Conservation (phyloP, 2,797 vertebrate genomes). For the Heliangelus exortis region DNA sequence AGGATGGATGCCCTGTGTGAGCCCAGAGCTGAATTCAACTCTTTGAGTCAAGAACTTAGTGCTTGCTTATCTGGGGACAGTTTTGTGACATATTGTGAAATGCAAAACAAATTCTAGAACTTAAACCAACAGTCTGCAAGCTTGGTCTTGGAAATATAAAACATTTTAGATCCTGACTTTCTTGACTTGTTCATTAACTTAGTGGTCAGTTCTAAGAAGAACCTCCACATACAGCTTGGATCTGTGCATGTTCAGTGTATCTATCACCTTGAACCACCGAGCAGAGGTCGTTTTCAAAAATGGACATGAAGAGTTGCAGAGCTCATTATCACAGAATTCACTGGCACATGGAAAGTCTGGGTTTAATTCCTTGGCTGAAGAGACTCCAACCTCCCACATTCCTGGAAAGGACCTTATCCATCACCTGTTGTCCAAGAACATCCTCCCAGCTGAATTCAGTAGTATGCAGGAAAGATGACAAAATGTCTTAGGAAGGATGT, state of each 20-base stretch:
- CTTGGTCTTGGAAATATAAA: background rate
- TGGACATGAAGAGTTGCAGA: rapidly evolving
- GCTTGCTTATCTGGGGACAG: background rate
- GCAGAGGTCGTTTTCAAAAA: background rate
- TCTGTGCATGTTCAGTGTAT: background rate
- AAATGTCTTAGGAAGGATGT: background rate
- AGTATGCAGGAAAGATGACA: rapidly evolving
- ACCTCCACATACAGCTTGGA: background rate
- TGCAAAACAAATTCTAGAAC: background rate
- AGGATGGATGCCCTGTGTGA: background rate
- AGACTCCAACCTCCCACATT: background rate
- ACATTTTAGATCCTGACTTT: background rate
- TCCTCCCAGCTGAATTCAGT: background rate
- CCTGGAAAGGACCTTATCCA: background rate
- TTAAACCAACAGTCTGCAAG: background rate
- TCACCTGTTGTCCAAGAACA: background rate
- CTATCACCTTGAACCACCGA: background rate
- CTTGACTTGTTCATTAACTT: background rate
- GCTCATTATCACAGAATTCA: background rate
- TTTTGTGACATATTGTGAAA: background rate
- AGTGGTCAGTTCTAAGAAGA: background rate
- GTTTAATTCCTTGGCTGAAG: background rate
- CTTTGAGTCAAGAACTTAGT: background rate
- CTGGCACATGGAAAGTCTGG: background rate
- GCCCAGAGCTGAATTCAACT: background rate